phyloP scores from a whole-genome alignment of 2,113 vertebrate species.

The Psilopogon haemacephalus region DNA sequence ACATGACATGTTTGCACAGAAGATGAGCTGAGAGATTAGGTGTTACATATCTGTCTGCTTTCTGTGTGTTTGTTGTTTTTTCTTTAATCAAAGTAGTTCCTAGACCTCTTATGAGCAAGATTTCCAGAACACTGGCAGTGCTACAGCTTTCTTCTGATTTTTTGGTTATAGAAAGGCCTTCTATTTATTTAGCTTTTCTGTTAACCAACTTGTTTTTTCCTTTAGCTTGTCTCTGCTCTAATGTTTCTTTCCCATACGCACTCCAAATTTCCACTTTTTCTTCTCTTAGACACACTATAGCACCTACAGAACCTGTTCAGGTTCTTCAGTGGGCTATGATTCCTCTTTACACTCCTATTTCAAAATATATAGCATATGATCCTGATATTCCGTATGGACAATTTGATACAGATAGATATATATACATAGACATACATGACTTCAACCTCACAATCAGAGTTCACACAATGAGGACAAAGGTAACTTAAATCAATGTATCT shows the following conservation, averaged over 20 bases:
- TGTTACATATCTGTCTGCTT: neutral
- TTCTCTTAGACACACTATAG: neutral
- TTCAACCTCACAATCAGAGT: neutral
- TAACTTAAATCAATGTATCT: neutral
- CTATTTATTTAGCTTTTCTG: neutral
- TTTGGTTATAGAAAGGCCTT: neutral
- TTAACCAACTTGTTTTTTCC: neutral
- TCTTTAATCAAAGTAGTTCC: neutral
- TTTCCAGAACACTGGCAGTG: neutral
- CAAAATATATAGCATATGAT: neutral
- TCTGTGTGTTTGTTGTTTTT: neutral
- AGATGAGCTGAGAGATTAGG: neutral
- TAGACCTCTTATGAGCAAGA: neutral
- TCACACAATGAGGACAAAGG: neutral
- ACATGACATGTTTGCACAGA: neutral
- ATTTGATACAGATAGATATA: neutral
- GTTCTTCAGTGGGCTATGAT: neutral
- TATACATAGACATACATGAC: neutral
- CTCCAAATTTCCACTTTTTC: neutral
- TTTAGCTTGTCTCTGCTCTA: neutral
- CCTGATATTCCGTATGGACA: neutral
- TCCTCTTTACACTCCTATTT: neutral
- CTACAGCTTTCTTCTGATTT: neutral
- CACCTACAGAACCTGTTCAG: neutral
- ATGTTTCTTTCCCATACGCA: neutral